phyloP scores from a whole-genome alignment of 2,797 vertebrate genomes.

The Clarias laeviceps region DNA sequence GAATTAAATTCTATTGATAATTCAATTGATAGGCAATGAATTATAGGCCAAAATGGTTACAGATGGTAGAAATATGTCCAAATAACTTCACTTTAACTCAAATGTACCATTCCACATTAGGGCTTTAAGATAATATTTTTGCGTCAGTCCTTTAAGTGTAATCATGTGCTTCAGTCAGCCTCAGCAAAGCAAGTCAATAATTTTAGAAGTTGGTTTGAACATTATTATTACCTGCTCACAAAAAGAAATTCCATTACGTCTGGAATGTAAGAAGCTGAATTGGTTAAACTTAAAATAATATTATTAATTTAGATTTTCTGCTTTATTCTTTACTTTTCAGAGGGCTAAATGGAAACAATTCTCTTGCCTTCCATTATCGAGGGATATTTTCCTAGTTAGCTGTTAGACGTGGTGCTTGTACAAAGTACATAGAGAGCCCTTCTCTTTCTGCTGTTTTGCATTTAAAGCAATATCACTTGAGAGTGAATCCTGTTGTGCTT shows the following conservation, averaged over 20 bases:
- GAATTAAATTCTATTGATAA: background rate
- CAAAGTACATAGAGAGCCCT: background rate
- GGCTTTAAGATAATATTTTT: background rate
- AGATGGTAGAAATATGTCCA: background rate
- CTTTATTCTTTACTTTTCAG: background rate
- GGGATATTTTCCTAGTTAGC: background rate
- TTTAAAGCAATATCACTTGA: too few species aligned
- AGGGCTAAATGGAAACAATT: background rate
- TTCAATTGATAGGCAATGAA: background rate
- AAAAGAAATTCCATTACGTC: background rate
- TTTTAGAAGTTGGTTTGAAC: background rate
- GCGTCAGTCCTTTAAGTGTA: background rate
- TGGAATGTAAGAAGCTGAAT: background rate
- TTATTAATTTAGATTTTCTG: background rate
- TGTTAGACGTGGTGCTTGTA: background rate
- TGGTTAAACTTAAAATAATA: background rate
- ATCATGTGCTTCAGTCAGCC: background rate
- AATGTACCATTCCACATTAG: background rate
- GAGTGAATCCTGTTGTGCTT: too few species aligned
- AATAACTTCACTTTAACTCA: background rate
- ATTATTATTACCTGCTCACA: background rate
- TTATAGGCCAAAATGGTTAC: background rate
- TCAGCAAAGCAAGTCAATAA: background rate
- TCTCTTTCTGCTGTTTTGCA: background rate
- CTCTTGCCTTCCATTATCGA: background rate